These are phyloP conservation scores for Stichodactyla helianthus DNA, from an alignment of 64 coral and sea anemone genomes.

Conservation along the genomic window DNA sequence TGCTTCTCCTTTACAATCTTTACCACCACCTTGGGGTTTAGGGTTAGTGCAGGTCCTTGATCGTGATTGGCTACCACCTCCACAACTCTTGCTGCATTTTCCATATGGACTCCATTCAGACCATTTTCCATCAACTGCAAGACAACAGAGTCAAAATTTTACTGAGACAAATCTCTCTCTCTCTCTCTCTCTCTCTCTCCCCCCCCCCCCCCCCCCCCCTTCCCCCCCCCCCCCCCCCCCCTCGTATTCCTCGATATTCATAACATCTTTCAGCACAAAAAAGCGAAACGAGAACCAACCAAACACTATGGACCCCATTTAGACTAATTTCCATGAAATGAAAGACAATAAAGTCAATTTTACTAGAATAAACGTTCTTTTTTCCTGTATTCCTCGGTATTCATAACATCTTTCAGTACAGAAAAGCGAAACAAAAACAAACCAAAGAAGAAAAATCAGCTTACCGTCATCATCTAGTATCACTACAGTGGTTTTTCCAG, in stretches of 20 bases:
- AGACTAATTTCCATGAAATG: not conserved
- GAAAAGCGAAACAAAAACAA: too few relatives aligned
- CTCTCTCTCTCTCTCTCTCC: too few relatives aligned
- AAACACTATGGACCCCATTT: not conserved
- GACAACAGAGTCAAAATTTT: not conserved
- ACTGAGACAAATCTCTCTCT: too few relatives aligned
- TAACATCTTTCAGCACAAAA: too few relatives aligned
- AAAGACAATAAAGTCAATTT: not conserved
- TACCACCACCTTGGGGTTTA: not conserved
- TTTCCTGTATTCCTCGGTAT: too few relatives aligned
- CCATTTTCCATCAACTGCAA: slow-evolving; percentile 4
- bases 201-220: too few relatives aligned
- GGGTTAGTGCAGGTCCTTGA: not conserved
- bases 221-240: too few relatives aligned
- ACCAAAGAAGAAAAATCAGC: not conserved
- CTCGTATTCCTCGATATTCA: too few relatives aligned
- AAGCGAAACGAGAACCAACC: too few relatives aligned
- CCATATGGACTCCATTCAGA: not conserved
- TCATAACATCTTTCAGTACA: too few relatives aligned
- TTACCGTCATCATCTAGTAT: not conserved
- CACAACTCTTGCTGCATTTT: not conserved
- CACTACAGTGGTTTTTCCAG: not conserved
- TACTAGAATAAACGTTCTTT: too few relatives aligned
- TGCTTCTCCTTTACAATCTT: not conserved
- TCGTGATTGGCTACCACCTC: not conserved